These are phyloP conservation scores for human DNA, from an alignment of 2,113 vertebrate genomes.

Conservation along the genomic window GRCh38 chr13:75192001-75192500, in stretches of 20 bases:
- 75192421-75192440: neutral
- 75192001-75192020: conserved; percentile 40
- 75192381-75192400: neutral
- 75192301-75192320: neutral
- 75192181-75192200: conserved; percentile 17
- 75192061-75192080: neutral
- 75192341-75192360: neutral
- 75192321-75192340: neutral
- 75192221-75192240: neutral
- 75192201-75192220: neutral
- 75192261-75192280: neutral
- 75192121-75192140: conserved; percentile 41
- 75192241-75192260: neutral
- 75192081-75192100: conserved; percentile 17
- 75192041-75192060: conserved; percentile 28
- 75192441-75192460: conserved; percentile 11
- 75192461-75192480: neutral
- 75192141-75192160: conserved; percentile 28
- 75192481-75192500: neutral
- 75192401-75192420: neutral
- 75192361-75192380: neutral
- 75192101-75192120: neutral
- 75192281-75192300: neutral
- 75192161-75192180: neutral
- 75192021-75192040: conserved; percentile 50